These are phyloP conservation scores for Epicampocera succincta DNA, from an alignment of 2,888 invertebrate genomes.

Conservation along the genomic window DNA sequence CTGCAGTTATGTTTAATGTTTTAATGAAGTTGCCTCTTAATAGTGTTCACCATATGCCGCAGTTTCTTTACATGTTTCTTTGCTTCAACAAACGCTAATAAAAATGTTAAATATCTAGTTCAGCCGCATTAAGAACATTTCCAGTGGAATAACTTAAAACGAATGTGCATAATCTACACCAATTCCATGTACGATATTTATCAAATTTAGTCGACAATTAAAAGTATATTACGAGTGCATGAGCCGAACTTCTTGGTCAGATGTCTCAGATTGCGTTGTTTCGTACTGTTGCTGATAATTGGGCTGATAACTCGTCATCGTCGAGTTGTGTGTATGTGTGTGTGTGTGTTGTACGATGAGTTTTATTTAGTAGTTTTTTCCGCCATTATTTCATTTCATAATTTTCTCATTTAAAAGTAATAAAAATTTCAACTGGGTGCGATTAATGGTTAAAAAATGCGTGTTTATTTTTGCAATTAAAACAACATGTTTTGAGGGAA, in stretches of 20 bases:
- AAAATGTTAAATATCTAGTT: slow-evolving; percentile 57
- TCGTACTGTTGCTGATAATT: slow-evolving; percentile 44
- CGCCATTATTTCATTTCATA: slow-evolving; percentile 64
- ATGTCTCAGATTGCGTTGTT: slow-evolving; percentile 23
- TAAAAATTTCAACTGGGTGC: slow-evolving; percentile 68
- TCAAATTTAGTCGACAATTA: slow-evolving; percentile 74
- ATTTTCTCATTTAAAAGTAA: slow-evolving; percentile 67
- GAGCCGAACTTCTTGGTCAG: slow-evolving; percentile 61
- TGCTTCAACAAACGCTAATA: slow-evolving; percentile 36
- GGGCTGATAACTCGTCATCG: slow-evolving; percentile 14
- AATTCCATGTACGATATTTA: slow-evolving; percentile 69
- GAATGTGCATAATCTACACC: slow-evolving; percentile 58
- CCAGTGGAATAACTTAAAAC: slow-evolving; percentile 11
- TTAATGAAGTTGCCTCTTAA: not conserved
- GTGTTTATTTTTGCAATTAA: slow-evolving; percentile 72
- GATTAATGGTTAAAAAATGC: slow-evolving; percentile 71
- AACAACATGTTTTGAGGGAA: slow-evolving; percentile 65
- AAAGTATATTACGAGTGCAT: slow-evolving; percentile 71
- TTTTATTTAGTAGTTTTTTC: slow-evolving; percentile 54
- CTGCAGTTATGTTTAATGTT: no score
- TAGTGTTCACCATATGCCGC: not conserved
- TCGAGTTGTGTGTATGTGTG: slow-evolving; percentile 6
- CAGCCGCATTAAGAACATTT: not conserved
- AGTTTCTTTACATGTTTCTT: slow-evolving; percentile 1
- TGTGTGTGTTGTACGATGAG: slow-evolving; percentile 2